Conservation (phyloP, 1,140 invertebrate genomes). For the Cydia splendana region DNA sequence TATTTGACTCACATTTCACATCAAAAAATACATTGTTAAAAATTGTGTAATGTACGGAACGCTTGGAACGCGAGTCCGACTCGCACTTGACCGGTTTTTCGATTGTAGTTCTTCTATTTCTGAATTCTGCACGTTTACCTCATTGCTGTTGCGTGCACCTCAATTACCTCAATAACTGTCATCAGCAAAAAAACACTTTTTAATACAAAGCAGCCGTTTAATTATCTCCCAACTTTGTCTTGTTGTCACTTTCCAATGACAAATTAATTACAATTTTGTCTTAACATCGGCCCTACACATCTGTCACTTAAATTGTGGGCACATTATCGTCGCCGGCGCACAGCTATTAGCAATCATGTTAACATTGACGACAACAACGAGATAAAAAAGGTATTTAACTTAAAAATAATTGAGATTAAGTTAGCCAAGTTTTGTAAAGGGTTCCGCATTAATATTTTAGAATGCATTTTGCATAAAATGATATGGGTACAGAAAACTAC, state of each 20-base stretch:
- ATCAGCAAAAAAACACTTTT: not conserved
- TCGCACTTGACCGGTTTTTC: no score
- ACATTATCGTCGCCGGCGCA: not conserved
- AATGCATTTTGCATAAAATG: no score
- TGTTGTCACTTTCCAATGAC: conserved; percentile 19
- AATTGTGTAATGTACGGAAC: no score
- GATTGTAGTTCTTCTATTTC: no score
- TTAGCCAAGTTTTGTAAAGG: not conserved
- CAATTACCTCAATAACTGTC: not conserved
- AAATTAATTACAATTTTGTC: not conserved
- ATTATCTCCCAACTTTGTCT: conserved; percentile 3
- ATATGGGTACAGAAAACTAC: no score
- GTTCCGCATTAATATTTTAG: not conserved
- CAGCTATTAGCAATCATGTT: conserved; percentile 1
- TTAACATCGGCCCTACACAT: not conserved
- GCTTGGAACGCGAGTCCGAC: no score
- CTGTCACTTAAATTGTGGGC: not conserved
- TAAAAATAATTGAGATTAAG: not conserved
- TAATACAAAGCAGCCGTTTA: not conserved
- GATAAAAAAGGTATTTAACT: not conserved
- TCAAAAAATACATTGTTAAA: no score
- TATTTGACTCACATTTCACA: no score
- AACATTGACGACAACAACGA: not conserved
- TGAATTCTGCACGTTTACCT: not conserved
- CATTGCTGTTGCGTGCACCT: not conserved